A percentile compares a stretch with the other conserved stretches of the same genome.
Evolutionary conservation across 1,140 invertebrate species (phyloP).

Genomic region (Ladona fulva): DNA sequence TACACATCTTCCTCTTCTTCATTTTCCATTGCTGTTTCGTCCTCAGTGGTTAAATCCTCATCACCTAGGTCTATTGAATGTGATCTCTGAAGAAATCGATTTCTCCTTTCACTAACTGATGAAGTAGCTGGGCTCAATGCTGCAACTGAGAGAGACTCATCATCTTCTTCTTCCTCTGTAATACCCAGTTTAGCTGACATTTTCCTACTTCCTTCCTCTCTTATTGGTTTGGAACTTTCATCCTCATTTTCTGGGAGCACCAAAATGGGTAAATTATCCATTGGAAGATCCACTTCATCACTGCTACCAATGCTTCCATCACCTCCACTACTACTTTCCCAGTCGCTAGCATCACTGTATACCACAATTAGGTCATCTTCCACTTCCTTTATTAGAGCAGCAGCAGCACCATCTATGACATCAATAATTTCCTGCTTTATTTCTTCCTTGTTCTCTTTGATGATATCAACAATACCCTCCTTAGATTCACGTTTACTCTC

Average conservation of each 20-base stretch:
- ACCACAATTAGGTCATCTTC: neutral
- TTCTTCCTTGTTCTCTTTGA: neutral
- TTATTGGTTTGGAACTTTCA: neutral
- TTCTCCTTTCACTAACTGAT: neutral
- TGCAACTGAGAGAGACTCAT: neutral
- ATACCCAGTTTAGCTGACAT: neutral
- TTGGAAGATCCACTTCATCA: neutral
- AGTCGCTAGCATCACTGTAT: neutral
- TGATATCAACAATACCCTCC: neutral
- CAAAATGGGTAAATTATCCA: neutral
- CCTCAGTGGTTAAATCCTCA: neutral
- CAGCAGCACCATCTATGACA: neutral
- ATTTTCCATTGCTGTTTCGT: neutral
- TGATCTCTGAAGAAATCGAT: neutral
- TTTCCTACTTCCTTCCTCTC: neutral
- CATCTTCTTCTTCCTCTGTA: neutral
- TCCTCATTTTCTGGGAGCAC: neutral
- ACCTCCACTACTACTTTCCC: neutral
- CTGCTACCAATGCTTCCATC: conserved; percentile 3
- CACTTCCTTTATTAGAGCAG: neutral
- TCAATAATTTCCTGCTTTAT: neutral
- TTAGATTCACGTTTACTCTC: neutral
- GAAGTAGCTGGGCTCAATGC: neutral
- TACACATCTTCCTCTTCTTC: neutral
- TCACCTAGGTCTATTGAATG: neutral